These are phyloP conservation scores for Danio jaintianensis DNA, from an alignment of 2,797 vertebrate species.

Conservation along the genomic window DNA sequence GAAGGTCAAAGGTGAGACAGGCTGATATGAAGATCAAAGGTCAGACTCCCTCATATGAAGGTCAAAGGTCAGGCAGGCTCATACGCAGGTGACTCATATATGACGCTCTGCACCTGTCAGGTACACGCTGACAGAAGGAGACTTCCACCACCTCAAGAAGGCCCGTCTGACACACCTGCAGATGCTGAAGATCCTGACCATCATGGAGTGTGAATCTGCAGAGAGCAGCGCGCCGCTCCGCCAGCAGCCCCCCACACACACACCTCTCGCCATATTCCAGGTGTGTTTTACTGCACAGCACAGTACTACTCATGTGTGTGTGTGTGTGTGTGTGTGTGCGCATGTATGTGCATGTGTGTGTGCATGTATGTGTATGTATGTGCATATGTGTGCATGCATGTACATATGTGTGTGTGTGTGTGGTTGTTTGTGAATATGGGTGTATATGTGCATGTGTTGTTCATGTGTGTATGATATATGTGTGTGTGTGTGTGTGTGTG, in stretches of 20 bases:
- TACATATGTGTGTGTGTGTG: too few species aligned
- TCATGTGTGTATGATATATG: too few species aligned
- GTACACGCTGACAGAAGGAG: slow-evolving; percentile 96
- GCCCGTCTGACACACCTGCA: slow-evolving; percentile 92
- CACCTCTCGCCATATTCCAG: slow-evolving; percentile 32
- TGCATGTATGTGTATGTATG: slow-evolving; percentile 10
- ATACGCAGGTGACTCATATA: too few species aligned
- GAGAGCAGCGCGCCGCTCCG: slow-evolving; percentile 87
- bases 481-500: slow-evolving; percentile 1
- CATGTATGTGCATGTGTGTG: background rate
- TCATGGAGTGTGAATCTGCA: slow-evolving; percentile 92
- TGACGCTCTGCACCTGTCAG: slow-evolving; percentile 67
- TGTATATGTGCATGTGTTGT: too few species aligned
- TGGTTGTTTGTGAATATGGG: slow-evolving; percentile 17
- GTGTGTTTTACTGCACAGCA: too few species aligned
- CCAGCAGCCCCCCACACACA: slow-evolving; percentile 64
- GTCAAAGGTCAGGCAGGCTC: too few species aligned
- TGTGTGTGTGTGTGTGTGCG: slow-evolving; percentile 7
- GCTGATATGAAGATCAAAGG: too few species aligned
- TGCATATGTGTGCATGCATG: too few species aligned
- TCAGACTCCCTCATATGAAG: too few species aligned
- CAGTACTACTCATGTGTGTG: too few species aligned
- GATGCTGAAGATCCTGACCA: slow-evolving; percentile 92
- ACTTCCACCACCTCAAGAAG: slow-evolving; percentile 97
- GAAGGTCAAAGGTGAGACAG: too few species aligned